phyloP scores from a whole-genome alignment of 2,113 vertebrate genomes.

The Aphyosemion australe region DNA sequence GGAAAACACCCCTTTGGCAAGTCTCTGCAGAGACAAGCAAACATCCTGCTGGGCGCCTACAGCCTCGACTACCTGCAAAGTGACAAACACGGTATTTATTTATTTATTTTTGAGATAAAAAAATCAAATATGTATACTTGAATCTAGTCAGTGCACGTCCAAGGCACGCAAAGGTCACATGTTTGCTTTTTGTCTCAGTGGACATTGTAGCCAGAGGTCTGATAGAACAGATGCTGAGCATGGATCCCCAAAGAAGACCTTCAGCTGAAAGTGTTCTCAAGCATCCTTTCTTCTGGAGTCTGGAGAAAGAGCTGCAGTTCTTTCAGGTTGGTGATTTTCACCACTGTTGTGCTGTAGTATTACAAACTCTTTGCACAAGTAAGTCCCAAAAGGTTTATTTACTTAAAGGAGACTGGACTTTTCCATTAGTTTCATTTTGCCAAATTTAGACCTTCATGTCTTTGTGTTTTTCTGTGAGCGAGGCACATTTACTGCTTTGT shows the following conservation, averaged over 20 bases:
- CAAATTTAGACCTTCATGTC: too few species aligned
- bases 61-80: conserved; percentile 84
- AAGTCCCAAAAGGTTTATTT: too few species aligned
- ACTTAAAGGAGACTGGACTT: too few species aligned
- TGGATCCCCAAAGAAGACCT: conserved; percentile 89
- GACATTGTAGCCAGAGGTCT: conserved; percentile 88
- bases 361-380: too few species aligned
- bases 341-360: too few species aligned
- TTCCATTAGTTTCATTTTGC: too few species aligned
- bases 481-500: too few species aligned
- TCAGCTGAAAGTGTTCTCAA: conserved; percentile 90
- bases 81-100: conserved; percentile 83
- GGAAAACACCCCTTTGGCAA: conserved; percentile 96
- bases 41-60: conserved; percentile 91
- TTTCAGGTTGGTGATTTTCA: conserved; percentile 85
- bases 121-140: background rate
- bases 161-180: background rate
- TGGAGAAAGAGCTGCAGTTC: conserved; percentile 97
- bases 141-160: background rate
- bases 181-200: conserved; percentile 71
- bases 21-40: conserved; percentile 95
- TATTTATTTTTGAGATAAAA: background rate
- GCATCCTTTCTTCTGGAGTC: conserved; percentile 95
- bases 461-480: too few species aligned
- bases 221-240: conserved; percentile 92